Evolutionary conservation across 2,113 vertebrate genomes (phyloP), one percentile per base, ranked within the genome.

Genomic region (Aleadryas rufinucha): DNA sequence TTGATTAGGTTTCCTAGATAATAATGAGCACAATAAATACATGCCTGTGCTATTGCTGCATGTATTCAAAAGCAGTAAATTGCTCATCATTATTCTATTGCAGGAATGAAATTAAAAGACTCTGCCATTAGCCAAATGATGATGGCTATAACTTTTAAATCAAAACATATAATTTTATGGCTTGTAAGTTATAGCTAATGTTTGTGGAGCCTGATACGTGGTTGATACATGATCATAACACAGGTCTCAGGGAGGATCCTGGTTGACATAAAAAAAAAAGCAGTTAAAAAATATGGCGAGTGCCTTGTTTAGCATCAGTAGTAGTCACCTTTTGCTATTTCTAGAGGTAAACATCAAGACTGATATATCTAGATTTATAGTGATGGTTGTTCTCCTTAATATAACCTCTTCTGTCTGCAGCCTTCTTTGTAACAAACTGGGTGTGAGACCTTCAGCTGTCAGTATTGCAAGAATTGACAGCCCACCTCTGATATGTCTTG

Each of bases 151-250:
- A 94, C 49, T 87, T 96, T 92, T 94, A 90, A 97, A 96, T 93
- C 84, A 87, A 96, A 97, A 83, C 63, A 81, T 86, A 91, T 63
- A 91, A 90, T 95, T 92, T 96, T 94, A 95, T 95, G 76, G 66
- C 20, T 92, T 96, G 70, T 50, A 74, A 89, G 41, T 94, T 96
- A 96, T 96, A 96, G 81, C 77, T 90, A 80, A 92, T 88, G 61
- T 11, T 71, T 76, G 64, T 90, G 85, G 57, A 92, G 30, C 27
- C 49, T 54, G 44, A 88, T n/a, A 31, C 84, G 70, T 77, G 9
- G 15, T 91, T 92, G 89, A 63, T 64, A 64, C 14, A 41, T 57
- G 2, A 70, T 74, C 41, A 78, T 45, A 82, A 74, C 31, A 59
- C 27, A 78, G 39, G 50, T 79, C 50, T 77, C 44, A 75, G 50